These are phyloP conservation scores for Numenius phaeopus DNA, from an alignment of 2,797 vertebrate species.

Conservation along the genomic window DNA sequence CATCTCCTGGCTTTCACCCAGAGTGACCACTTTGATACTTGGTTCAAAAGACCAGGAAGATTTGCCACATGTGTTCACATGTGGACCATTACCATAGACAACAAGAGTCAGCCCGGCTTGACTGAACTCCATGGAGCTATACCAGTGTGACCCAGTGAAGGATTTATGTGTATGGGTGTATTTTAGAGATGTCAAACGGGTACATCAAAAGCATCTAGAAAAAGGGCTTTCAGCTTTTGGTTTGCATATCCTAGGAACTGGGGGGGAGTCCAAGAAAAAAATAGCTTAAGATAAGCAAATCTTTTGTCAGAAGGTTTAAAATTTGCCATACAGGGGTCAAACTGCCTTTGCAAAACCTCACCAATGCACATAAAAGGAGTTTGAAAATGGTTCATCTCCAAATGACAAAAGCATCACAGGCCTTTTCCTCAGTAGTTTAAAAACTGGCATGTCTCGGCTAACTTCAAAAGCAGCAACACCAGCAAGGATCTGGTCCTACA, in stretches of 20 bases:
- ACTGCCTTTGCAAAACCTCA: neutral
- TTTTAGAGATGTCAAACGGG: neutral
- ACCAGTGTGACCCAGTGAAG: neutral
- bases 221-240: neutral
- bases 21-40: neutral
- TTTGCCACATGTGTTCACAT: neutral
- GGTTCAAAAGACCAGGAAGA: neutral
- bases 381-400: neutral
- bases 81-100: neutral
- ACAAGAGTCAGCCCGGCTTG: neutral
- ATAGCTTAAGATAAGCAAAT: neutral
- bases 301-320: neutral
- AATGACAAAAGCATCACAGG: neutral
- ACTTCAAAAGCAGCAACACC: neutral
- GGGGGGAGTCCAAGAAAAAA: neutral
- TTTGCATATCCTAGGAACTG: neutral
- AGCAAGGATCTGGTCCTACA: neutral
- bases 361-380: neutral
- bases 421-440: neutral
- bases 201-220: neutral
- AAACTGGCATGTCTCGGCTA: neutral
- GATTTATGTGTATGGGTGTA: neutral
- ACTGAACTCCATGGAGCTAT: neutral
- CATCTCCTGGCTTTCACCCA: neutral
- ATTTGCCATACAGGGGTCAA: neutral